Evolutionary conservation across 2,113 vertebrate genomes (phyloP), one percentile per base, ranked within the genome.

Genomic region (Amblyornis subalaris): DNA sequence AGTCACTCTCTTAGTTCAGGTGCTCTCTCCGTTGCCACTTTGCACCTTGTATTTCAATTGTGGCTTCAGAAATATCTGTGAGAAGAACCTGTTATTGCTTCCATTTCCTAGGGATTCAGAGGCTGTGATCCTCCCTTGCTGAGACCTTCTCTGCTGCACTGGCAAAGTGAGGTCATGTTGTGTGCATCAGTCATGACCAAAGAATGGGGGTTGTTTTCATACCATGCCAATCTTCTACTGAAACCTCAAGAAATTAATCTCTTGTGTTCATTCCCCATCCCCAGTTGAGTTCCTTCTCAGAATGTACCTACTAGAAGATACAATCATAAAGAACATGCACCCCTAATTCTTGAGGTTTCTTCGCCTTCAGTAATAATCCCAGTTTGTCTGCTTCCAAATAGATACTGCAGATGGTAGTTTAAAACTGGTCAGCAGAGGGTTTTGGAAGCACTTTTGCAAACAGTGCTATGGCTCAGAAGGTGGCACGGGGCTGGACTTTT

Each of bases 191-290:
- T 80, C 86, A 74, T 14, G 33, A 67, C 69, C 78, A 77, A 92
- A 55, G 51, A 83, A 86, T 85, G 73, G 69, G 88, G 64, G 50
- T 72, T 74, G 78, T 94, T 70, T 78, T 58, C 45, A 44, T 77
- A 53, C 76, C 45, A 10, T 51, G n/a, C 45, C 53, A 76, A 33
- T 53, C 66, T 86, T 67, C 35, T 65, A 12, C 28, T 73, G 66
- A 85, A 91, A 64, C 51, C 44, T 84, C 50, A 73, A 42, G 28
- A 77, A 86, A 25, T 80, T 38, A 51, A 42, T 75, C n/a, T 74
- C 28, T 58, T 79, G 42, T 86, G 36, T 94, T 91, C 29, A 5
- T 65, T 95, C 76, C 29, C 35, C 71, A 35, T 72, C 31, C 31
- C 33, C 24, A 25, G 25, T 28, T 4, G 1, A 40, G 80, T 74